Conservation (phyloP, 2,113 vertebrate species). For the Neolamprologus caudopunctatus region DNA sequence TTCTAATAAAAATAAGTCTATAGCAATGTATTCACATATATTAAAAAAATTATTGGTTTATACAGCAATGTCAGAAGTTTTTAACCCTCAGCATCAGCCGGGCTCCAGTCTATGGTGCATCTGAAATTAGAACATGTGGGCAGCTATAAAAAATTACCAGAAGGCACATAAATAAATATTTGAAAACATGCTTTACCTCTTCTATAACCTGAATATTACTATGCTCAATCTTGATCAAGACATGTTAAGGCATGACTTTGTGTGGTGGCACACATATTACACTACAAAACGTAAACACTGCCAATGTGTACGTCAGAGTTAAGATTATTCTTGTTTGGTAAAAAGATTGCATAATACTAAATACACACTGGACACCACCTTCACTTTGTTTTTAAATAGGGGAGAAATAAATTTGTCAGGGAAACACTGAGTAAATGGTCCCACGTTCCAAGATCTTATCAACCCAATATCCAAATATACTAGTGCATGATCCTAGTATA, state of each 20-base stretch:
- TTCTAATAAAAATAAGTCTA: neutral
- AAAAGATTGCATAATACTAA: neutral
- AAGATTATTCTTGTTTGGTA: neutral
- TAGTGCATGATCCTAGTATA: neutral
- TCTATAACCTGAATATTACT: conserved; percentile 1
- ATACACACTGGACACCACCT: neutral
- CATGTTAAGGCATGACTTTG: neutral
- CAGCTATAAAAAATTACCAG: neutral
- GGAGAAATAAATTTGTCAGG: neutral
- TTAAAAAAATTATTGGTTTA: neutral
- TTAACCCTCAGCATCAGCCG: neutral
- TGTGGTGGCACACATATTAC: neutral
- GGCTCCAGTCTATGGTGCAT: neutral
- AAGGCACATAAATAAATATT: neutral
- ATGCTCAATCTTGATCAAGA: neutral
- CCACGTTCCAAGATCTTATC: neutral
- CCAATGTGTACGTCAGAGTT: neutral
- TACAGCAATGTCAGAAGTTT: neutral
- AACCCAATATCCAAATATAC: conserved; percentile 15
- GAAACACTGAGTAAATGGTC: conserved; percentile 10
- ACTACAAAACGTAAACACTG: neutral
- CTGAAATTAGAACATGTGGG: neutral
- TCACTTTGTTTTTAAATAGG: neutral
- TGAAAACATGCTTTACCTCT: neutral
- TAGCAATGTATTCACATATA: neutral